Evolutionary conservation across 2,797 vertebrate genomes (phyloP).

Genomic region (Todus mexicanus): DNA sequence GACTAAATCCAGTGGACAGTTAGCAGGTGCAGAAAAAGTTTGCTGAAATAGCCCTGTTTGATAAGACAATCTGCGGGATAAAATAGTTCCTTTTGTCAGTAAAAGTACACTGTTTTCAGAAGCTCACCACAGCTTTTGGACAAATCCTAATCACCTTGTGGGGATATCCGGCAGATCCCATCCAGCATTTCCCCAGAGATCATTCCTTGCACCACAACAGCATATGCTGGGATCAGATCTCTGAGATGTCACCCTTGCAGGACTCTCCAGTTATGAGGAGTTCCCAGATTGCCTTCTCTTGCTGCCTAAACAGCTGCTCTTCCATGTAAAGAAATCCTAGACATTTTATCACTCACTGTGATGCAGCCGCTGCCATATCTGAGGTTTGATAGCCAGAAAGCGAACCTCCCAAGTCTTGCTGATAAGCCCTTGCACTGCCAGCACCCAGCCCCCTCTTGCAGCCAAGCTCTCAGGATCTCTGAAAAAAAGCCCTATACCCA

Average conservation of each 20-base stretch:
- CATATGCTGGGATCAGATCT: not conserved
- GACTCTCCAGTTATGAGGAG: not conserved
- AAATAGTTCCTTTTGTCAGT: not conserved
- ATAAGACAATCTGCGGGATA: not conserved
- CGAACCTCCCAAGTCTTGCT: not conserved
- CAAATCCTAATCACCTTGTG: not conserved
- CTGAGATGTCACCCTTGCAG: not conserved
- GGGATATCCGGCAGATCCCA: not conserved
- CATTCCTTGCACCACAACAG: accelerated
- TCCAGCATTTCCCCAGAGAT: not conserved
- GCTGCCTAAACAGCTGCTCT: not conserved
- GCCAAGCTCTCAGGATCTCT: not conserved
- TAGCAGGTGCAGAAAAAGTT: not conserved
- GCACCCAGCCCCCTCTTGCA: not conserved
- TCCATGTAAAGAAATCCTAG: not conserved
- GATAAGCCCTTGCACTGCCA: not conserved
- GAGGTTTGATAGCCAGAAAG: not conserved
- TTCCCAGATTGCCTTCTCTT: not conserved
- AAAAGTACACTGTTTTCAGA: not conserved
- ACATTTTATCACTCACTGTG: not conserved
- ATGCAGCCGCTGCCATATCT: not conserved
- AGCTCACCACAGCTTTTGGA: not conserved
- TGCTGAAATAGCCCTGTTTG: not conserved
- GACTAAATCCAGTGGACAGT: not conserved
- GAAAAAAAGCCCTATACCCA: not conserved